Evolutionary conservation across 2,888 invertebrate genomes (phyloP), one percentile per base, ranked within the genome.

Genomic region (Camponotus fellah): DNA sequence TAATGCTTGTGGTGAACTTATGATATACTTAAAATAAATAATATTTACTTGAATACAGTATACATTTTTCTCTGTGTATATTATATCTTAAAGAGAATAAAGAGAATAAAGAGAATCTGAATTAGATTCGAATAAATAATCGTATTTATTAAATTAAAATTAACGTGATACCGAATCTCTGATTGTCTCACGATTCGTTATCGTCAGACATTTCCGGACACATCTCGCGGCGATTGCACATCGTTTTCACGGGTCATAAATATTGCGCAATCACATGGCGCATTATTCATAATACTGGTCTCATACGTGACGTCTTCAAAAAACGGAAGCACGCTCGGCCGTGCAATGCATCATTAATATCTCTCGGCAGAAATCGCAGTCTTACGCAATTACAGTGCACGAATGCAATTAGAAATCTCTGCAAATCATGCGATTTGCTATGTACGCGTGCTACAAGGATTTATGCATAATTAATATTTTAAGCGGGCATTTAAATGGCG

Each of bases 311-410:
- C 68, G 76, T 66, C 56, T 66, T 77, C 68, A 49, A 49, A 75
- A 49, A 46, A 21, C 46, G 75, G 68, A 77, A 77, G 53, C 26
- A 66, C 32, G 68, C 26, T 40, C 56, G 68, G 14, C 53, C 40
- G 65, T 66, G 68, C 56, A 77, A 77, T 68, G 66, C 68, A 26
- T 77, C 76, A 77, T 77, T 77, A 77, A 77, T 75, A 68, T 66
- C 53, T 40, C 66, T 4, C 14, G 26, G 68, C 68, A 12, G 68
- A 66, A 53, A 66, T 66, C 68, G 40, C 66, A 40, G 53, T n/a
- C 66, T 32, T 56, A 56, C 32, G 68, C 53, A 77, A 77, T 77
- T 77, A 77, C 68, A 17, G 14, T 21, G 65, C 75, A 21, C 46
- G 49, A 75, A 46, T 34, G 75, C 49, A 64, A 75, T 75, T 75